Evolutionary conservation across 2,888 invertebrate genomes (phyloP), one percentile per base, ranked within the genome.

Genomic region (Steinernema hermaphroditum): DNA sequence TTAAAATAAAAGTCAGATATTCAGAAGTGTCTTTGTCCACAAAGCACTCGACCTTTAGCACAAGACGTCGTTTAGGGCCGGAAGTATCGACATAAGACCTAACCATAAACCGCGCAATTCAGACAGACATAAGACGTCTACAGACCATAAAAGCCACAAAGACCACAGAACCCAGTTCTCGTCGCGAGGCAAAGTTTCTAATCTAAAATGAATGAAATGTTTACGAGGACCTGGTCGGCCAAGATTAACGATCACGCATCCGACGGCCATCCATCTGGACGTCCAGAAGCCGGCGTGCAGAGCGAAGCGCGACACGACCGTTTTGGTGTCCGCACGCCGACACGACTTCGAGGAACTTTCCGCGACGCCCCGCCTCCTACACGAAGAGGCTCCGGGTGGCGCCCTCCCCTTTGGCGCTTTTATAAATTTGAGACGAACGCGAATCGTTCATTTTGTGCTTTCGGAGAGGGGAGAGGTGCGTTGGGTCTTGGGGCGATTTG

Each of bases 241-340:
- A 46, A 46, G 46, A 46, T 46, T 46, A 46, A 46, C 46, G 46
- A 46, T 19, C 46, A 46, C 46, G 22, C 46, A 16, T 46, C 46
- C 46, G 46, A n/a, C 46, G n/a, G 46, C 46, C 46, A 19, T 46
- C 46, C 4, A n/a, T 46, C n/a, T 46, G 4, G n/a, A n/a, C 46
- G 4, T 46, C n/a, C 16, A 4, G n/a, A n/a, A 6, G 4, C 46
- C 8, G 4, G 46, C 46, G 22, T 19, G 46, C 46, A 46, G n/a
- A 46, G n/a, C n/a, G 19, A 4, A 22, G 12, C 54, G 16, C 2
- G 54, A 54, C 22, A 22, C 22, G 54, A 54, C 54, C 54, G 54
- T 54, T 54, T 54, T 4, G 24, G 54, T 14, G 6, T 54, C 54
- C 6, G 22, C 54, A 22, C 54, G 54, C 54, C 2, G 54, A 46